phyloP scores from a whole-genome alignment of 2,797 vertebrate genomes.

The Sebastes melanostomus region DNA sequence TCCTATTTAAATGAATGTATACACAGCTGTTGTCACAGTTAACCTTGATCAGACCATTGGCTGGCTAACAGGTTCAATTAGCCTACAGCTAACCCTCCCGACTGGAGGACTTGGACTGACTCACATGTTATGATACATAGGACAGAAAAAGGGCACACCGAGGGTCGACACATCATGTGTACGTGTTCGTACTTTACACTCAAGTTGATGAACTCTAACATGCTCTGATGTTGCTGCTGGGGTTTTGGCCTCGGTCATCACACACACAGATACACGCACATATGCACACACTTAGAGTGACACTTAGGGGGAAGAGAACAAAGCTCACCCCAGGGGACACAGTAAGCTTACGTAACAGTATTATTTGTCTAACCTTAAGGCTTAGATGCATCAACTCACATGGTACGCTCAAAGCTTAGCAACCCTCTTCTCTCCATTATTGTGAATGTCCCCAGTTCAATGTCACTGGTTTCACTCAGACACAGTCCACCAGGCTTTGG shows the following conservation, averaged over 20 bases:
- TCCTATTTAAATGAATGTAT: neutral
- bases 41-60: slow-evolving; percentile 20
- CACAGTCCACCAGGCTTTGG: neutral
- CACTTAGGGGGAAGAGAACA: slow-evolving; percentile 32
- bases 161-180: neutral
- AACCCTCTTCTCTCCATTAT: slow-evolving; percentile 15
- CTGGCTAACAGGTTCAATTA: slow-evolving; percentile 2
- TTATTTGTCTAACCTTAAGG: slow-evolving; percentile 44
- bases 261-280: slow-evolving; percentile 3
- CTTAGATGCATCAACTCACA: slow-evolving; percentile 37
- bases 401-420: slow-evolving; percentile 12
- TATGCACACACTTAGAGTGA: slow-evolving; percentile 34
- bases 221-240: slow-evolving; percentile 49
- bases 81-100: neutral
- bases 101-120: neutral
- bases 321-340: slow-evolving; percentile 23
- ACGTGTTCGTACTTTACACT: neutral
- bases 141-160: neutral
- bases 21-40: slow-evolving; percentile 1
- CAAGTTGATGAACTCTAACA: slow-evolving; percentile 16
- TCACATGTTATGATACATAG: neutral
- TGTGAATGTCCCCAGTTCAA: slow-evolving; percentile 25
- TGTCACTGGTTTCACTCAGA: slow-evolving; percentile 37
- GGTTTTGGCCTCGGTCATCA: slow-evolving; percentile 10
- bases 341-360: slow-evolving; percentile 56